Conservation (phyloP, 2,888 invertebrate species). For the Euzophera pinguis region DNA sequence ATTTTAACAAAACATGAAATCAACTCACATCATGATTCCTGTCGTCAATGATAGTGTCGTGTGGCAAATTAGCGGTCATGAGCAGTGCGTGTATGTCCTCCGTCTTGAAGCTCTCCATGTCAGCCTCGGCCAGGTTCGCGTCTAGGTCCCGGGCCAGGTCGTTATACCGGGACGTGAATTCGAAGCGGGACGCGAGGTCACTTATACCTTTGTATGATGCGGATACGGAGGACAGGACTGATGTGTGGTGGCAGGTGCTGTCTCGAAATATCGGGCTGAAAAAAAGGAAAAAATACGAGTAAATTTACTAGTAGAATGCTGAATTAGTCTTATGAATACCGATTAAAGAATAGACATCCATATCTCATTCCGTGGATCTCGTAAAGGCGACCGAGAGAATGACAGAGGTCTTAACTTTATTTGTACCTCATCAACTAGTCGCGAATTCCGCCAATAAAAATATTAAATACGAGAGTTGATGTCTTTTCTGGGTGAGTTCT, state of each 20-base stretch:
- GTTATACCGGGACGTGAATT: constrained; percentile 86
- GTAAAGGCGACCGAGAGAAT: too few species aligned
- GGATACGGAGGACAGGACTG: constrained; percentile 89
- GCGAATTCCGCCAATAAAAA: too few species aligned
- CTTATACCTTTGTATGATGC: constrained; percentile 88
- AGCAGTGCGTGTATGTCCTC: constrained; percentile 94
- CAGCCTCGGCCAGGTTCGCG: constrained; percentile 95
- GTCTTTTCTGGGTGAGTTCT: too few species aligned
- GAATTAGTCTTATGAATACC: too few species aligned
- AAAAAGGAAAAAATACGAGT: constrained; percentile 24
- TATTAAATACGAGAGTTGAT: too few species aligned
- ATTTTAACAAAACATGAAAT: not conserved
- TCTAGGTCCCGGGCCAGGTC: constrained; percentile 93
- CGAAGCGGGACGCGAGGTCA: constrained; percentile 75
- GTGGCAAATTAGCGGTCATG: constrained; percentile 85
- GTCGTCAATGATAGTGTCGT: constrained; percentile 78
- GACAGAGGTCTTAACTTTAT: too few species aligned
- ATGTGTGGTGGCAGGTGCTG: constrained; percentile 88
- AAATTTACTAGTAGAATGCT: too few species aligned
- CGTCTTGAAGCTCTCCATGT: constrained; percentile 95
- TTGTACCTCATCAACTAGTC: too few species aligned
- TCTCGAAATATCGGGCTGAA: constrained; percentile 86
- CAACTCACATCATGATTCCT: constrained; percentile 73
- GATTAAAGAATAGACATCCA: too few species aligned
- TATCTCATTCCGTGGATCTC: too few species aligned